Evolutionary conservation across 2,113 vertebrate genomes (phyloP).

Genomic region (Prionailurus bengalensis): DNA sequence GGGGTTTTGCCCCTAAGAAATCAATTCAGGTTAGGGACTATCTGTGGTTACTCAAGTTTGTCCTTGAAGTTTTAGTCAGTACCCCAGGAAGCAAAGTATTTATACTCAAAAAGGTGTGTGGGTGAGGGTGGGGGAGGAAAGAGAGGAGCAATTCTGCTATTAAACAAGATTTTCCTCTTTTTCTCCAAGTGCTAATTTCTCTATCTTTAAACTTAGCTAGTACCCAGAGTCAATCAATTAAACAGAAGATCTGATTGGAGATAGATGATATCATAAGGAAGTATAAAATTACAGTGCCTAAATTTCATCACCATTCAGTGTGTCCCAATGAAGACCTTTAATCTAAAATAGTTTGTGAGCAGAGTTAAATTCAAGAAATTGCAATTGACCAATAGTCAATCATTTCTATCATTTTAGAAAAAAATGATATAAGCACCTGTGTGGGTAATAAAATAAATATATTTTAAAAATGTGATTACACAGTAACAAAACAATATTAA

Average conservation of each 20-base stretch:
- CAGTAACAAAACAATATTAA: slow-evolving; percentile 27
- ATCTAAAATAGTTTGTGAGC: slow-evolving; percentile 49
- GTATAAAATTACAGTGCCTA: neutral
- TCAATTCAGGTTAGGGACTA: neutral
- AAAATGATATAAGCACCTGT: neutral
- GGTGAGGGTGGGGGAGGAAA: neutral
- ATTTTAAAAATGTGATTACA: slow-evolving; percentile 1
- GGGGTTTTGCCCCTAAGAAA: neutral
- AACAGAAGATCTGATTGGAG: neutral
- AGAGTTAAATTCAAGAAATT: slow-evolving; percentile 21
- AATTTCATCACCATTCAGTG: slow-evolving; percentile 4
- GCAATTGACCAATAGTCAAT: neutral
- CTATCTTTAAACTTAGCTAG: slow-evolving; percentile 25
- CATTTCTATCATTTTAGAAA: no score
- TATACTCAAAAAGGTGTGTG: neutral
- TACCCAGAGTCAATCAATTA: neutral
- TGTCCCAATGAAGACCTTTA: neutral
- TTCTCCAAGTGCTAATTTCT: neutral
- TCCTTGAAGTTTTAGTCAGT: neutral
- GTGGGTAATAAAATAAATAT: neutral
- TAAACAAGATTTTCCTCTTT: slow-evolving; percentile 15
- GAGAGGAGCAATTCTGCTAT: neutral
- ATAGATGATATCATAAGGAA: slow-evolving; percentile 38
- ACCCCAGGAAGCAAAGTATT: neutral
- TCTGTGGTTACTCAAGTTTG: neutral